Conservation (phyloP, 2,888 invertebrate species). For the Caenorhabditis drosophilae region DNA sequence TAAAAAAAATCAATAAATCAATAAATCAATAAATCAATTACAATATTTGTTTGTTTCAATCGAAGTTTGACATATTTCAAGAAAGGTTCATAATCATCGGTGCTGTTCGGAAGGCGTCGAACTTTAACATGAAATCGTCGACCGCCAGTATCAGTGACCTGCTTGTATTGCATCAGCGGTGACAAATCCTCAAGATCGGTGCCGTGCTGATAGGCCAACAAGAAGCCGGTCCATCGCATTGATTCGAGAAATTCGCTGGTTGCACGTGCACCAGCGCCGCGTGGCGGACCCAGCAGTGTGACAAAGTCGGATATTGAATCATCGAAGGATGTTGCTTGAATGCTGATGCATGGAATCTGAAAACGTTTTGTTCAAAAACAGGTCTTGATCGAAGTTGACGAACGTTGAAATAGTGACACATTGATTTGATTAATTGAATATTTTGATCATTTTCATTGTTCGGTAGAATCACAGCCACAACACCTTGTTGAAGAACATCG, state of each 20-base stretch:
- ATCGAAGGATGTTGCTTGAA: constrained; percentile 26
- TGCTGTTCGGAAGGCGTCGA: constrained; percentile 51
- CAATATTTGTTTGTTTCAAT: constrained; percentile 63
- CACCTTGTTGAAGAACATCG: constrained; percentile 62
- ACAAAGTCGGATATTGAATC: constrained; percentile 41
- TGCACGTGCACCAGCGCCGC: constrained; percentile 42
- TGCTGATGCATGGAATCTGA: constrained; percentile 39
- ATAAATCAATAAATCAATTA: too few relatives aligned
- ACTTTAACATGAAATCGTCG: constrained; percentile 38
- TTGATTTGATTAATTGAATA: constrained; percentile 51
- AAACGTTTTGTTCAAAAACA: constrained; percentile 11
- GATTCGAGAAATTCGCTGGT: constrained; percentile 52
- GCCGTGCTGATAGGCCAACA: constrained; percentile 52
- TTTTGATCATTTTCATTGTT: constrained; percentile 47
- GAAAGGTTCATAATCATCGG: constrained; percentile 59
- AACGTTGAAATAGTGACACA: constrained; percentile 63
- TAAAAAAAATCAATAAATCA: too few relatives aligned
- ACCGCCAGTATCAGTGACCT: constrained; percentile 31
- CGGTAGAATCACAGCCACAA: constrained; percentile 60
- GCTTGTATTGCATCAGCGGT: constrained; percentile 44
- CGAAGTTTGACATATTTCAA: constrained; percentile 60
- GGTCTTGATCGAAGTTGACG: background rate
- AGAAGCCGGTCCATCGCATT: constrained; percentile 50
- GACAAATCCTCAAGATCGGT: constrained; percentile 45
- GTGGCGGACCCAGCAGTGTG: constrained; percentile 42